A percentile compares a stretch with the other conserved stretches of the same genome.
Evolutionary conservation across 2,113 vertebrate genomes (phyloP).

Genomic region (Corydoras maculifer): DNA sequence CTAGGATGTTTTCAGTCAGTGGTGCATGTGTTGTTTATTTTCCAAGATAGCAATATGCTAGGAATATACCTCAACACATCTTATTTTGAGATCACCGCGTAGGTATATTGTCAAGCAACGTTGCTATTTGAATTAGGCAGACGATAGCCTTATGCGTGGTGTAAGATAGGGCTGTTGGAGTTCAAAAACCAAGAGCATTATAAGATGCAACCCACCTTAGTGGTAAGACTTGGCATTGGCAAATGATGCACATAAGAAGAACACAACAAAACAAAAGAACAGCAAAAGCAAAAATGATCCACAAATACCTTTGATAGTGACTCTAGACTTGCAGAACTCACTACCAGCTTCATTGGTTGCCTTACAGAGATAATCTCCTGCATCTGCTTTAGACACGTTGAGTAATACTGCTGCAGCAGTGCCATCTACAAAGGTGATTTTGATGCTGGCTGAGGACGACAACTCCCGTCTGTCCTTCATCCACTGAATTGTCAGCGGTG

Average conservation of each 20-base stretch:
- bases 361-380: slow-evolving; percentile 92
- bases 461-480: slow-evolving; percentile 87
- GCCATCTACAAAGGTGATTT: slow-evolving; percentile 78
- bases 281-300: background rate
- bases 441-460: slow-evolving; percentile 72
- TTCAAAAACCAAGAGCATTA: too few species aligned
- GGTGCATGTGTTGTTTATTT: too few species aligned
- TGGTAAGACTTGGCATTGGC: background rate
- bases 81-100: too few species aligned
- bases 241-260: background rate
- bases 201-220: too few species aligned
- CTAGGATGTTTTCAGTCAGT: too few species aligned
- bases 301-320: slow-evolving; percentile 83
- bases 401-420: slow-evolving; percentile 78
- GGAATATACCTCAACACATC: too few species aligned
- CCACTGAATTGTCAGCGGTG: slow-evolving; percentile 88
- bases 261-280: background rate
- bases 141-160: too few species aligned
- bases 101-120: too few species aligned
- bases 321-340: slow-evolving; percentile 84
- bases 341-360: slow-evolving; percentile 84
- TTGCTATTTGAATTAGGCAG: too few species aligned
- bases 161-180: too few species aligned
- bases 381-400: slow-evolving; percentile 67
- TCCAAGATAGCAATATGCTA: too few species aligned